Base-by-base conservation (phyloP, 2,113 vertebrate species). In the Manacus vitellinus region DNA sequence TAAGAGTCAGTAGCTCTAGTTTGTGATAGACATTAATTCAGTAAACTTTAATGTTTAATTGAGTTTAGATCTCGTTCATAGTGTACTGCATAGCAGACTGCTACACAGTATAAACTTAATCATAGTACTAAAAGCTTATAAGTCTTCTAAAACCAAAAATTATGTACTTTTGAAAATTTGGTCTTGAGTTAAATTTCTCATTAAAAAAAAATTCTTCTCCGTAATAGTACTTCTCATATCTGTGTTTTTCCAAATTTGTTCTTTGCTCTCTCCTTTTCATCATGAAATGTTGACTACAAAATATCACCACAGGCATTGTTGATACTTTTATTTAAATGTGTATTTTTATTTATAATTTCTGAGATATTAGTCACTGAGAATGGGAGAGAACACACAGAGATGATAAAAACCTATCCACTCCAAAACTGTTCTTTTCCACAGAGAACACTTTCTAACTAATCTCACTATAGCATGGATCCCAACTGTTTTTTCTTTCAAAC, bases 31-130 rank as follows among this genome's bases (percentile, higher is more conserved):
- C 2, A 30, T 3, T 30, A 6, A 30, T 52, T 61, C 41, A 58
- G 56, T 41, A 66, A 85, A 28, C 2, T 33, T 58, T n/a, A 66
- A 46, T 1, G 15, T 28, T 43, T 73, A 17, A 10, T 17, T 37
- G 33, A 73, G 18, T 17, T 66, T 65, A 70, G 27, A 41, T 61
- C 9, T 28, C 11, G 31, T 31, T 84, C 31, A 49, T 39, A 75
- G 28, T 43, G 44, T 72, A 5, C 18, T 63, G 43, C 2, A 2
- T 2, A 79, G 47, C 24, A 14, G 23, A 49, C 47, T 49, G 47
- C 47, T 49, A 25, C 47, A 49, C 47, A 49, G 47, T 49, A 12
- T 49, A 25, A 44, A 44, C 0, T 0, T 17, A 70, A 37, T 44
- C 10, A 77, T 49, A 71, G 9, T 46, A 54, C 9, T 76, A 58